Percentiles rank a stretch among this genome's conserved stretches.
Evolutionary conservation across 2,888 invertebrate genomes (phyloP).

Genomic region (Bellardia pandia): DNA sequence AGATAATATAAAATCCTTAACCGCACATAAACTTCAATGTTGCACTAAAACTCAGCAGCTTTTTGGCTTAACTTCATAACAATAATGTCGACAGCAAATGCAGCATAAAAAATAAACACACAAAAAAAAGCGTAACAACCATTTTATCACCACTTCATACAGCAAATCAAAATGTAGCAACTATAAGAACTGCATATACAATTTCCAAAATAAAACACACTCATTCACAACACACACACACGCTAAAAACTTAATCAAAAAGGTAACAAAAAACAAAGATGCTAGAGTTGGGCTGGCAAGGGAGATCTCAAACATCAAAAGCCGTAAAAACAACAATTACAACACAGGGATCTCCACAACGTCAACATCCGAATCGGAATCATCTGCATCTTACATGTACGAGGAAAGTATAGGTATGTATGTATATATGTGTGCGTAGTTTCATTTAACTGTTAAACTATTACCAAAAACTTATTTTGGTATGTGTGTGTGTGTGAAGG

Average conservation of each 20-base stretch:
- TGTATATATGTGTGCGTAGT: neutral
- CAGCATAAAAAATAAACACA: constrained; percentile 41
- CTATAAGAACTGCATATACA: constrained; percentile 26
- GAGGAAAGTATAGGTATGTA: neutral
- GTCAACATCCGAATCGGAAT: constrained; percentile 10
- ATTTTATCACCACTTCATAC: constrained; percentile 62
- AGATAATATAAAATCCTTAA: constrained; percentile 63
- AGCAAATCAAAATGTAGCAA: constrained; percentile 57
- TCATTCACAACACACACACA: constrained; percentile 29
- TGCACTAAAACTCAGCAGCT: constrained; percentile 45
- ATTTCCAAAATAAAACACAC: constrained; percentile 23
- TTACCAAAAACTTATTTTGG: neutral
- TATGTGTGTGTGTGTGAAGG: neutral
- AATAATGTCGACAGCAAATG: constrained; percentile 57
- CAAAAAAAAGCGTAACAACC: constrained; percentile 46
- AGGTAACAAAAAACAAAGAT: constrained; percentile 30
- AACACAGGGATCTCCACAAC: constrained; percentile 41
- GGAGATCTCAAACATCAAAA: constrained; percentile 17
- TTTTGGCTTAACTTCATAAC: constrained; percentile 48
- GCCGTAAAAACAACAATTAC: constrained; percentile 46
- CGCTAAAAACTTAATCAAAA: constrained; percentile 67
- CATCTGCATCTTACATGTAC: constrained; percentile 21
- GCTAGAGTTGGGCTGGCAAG: neutral
- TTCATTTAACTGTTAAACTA: constrained; percentile 24
- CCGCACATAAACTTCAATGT: constrained; percentile 54